A percentile compares a stretch with the other conserved stretches of the same genome.
phyloP scores from a whole-genome alignment of 2,888 invertebrate genomes.

The Allophyes oxyacanthae region DNA sequence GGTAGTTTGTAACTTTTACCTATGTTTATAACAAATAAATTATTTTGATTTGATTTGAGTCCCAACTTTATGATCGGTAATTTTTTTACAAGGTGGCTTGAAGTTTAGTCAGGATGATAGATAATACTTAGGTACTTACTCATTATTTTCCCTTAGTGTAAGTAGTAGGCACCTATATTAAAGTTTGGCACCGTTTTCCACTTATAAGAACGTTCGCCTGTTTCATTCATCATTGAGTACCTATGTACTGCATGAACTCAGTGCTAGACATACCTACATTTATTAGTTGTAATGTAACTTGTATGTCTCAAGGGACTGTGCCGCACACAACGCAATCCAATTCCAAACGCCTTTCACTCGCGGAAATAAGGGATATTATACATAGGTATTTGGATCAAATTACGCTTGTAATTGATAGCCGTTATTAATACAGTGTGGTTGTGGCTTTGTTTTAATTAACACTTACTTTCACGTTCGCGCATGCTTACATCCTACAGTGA shows the following conservation, averaged over 20 bases:
- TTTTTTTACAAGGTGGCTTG: too few relatives aligned
- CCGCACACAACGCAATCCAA: conserved; percentile 28
- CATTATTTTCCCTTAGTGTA: too few relatives aligned
- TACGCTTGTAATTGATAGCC: conserved; percentile 38
- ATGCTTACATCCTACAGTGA: not conserved
- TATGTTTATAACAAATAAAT: too few relatives aligned
- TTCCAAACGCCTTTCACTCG: conserved; percentile 41
- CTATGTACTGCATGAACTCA: not conserved
- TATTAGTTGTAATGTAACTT: not conserved
- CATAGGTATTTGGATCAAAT: conserved; percentile 18
- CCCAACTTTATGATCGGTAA: too few relatives aligned
- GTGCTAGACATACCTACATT: not conserved
- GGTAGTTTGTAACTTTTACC: too few relatives aligned
- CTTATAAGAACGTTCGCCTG: not conserved
- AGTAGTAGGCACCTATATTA: too few relatives aligned
- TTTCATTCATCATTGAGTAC: conserved; percentile 1
- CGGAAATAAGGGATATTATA: conserved; percentile 35
- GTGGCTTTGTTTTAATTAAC: conserved; percentile 11
- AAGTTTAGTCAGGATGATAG: too few relatives aligned
- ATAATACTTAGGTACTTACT: too few relatives aligned
- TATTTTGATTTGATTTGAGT: too few relatives aligned
- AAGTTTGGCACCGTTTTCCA: not conserved
- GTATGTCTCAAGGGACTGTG: not conserved
- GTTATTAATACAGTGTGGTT: conserved; percentile 3
- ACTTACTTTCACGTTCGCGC: not conserved